Evolutionary conservation across 2,113 vertebrate species (phyloP).

Genomic region (Myocastor coypus): DNA sequence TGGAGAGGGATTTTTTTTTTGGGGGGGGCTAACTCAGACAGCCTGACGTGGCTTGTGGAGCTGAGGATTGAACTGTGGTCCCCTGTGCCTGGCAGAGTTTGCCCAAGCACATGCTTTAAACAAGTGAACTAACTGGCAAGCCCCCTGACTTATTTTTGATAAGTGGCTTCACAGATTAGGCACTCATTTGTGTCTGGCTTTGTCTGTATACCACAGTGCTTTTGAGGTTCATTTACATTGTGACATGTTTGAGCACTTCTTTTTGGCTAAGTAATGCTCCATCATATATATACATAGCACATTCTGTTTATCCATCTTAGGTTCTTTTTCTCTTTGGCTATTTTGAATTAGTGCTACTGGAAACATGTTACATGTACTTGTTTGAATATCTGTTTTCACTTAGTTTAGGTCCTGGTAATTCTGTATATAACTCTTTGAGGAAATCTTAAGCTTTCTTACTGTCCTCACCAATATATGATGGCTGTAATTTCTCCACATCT

Average conservation of each 20-base stretch:
- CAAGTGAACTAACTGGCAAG: too few species aligned
- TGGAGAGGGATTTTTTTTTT: too few species aligned
- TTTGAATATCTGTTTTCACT: neutral
- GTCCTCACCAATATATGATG: neutral
- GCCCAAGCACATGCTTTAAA: too few species aligned
- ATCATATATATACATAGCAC: neutral
- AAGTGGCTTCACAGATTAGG: neutral
- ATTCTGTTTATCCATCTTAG: neutral
- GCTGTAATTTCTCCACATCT: neutral
- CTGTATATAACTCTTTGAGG: neutral
- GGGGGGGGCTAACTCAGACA: too few species aligned
- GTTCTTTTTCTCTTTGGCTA: neutral
- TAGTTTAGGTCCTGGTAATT: neutral
- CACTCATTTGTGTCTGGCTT: neutral
- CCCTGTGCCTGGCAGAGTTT: too few species aligned
- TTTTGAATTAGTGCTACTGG: neutral
- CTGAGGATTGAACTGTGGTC: too few species aligned
- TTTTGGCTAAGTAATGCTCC: neutral
- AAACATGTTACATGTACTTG: neutral
- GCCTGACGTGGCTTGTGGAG: too few species aligned
- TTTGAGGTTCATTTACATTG: neutral
- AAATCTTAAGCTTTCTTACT: neutral
- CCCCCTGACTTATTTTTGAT: neutral
- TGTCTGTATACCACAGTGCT: neutral
- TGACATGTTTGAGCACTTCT: neutral